Conservation (phyloP, 2,113 vertebrate species). For the Carettochelys insculpta region DNA sequence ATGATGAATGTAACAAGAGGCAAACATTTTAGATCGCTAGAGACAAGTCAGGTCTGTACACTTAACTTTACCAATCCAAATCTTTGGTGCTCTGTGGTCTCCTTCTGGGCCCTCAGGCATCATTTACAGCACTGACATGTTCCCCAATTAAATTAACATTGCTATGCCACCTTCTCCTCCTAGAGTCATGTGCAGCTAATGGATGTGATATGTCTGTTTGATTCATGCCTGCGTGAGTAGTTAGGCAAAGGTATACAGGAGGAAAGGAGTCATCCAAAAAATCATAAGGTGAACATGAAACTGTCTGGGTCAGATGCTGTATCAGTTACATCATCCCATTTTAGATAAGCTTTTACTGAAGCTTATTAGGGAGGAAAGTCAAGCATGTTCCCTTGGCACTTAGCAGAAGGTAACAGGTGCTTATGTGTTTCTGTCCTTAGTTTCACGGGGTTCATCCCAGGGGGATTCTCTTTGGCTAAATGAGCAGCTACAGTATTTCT, state of each 20-base stretch:
- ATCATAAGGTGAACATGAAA: accelerated
- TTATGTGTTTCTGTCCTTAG: not conserved
- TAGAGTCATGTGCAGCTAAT: not conserved
- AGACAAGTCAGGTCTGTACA: accelerated
- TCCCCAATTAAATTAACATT: not conserved
- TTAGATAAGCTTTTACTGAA: not conserved
- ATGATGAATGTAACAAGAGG: not conserved
- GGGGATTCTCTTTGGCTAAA: not conserved
- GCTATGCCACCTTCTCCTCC: not conserved
- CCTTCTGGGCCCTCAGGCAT: not conserved
- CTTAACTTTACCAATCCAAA: not conserved
- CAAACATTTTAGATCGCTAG: not conserved
- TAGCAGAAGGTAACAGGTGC: not conserved
- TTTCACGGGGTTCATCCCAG: not conserved
- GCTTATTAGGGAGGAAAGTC: accelerated
- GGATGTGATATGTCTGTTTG: not conserved
- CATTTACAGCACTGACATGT: accelerated
- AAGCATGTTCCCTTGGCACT: not conserved
- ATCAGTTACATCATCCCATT: not conserved
- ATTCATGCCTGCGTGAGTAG: accelerated
- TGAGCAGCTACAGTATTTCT: not conserved
- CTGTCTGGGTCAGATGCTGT: accelerated
- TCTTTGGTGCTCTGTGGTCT: accelerated
- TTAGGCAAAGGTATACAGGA: not conserved
- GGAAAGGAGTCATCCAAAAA: accelerated